phyloP scores from a whole-genome alignment of 2,113 vertebrate species.

The Todiramphus saurophagus region DNA sequence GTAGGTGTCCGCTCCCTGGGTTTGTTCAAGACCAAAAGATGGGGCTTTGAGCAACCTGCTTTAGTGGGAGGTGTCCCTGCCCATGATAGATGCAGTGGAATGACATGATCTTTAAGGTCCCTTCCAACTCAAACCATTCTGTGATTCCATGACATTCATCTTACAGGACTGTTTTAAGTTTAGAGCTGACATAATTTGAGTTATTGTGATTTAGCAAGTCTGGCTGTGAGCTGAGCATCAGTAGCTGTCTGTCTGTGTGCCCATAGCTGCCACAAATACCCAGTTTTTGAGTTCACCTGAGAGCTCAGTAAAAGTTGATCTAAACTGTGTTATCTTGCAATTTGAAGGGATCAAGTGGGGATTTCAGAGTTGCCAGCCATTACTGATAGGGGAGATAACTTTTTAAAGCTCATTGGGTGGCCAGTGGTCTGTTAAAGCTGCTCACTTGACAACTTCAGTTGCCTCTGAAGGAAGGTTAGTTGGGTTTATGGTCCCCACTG shows the following conservation, averaged over 20 bases:
- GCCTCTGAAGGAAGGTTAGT: neutral
- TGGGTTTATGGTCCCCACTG: neutral
- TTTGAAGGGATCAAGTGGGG: neutral
- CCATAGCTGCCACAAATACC: neutral
- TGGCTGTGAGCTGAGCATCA: neutral
- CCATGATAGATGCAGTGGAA: no score
- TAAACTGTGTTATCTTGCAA: neutral
- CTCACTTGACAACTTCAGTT: neutral
- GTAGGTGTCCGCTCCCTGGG: no score
- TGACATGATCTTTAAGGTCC: no score
- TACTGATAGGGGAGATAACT: neutral
- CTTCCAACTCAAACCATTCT: no score
- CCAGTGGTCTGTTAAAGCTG: neutral
- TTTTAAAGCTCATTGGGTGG: neutral
- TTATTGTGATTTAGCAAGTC: neutral
- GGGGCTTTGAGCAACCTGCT: no score
- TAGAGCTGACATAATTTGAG: neutral
- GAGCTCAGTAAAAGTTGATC: neutral
- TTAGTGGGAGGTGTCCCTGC: no score
- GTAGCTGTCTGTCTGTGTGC: neutral
- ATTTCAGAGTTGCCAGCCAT: rapidly evolving
- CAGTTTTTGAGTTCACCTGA: neutral
- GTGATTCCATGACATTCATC: neutral
- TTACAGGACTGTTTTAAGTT: neutral
- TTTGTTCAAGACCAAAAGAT: no score